Percentiles rank a stretch among this genome's conserved stretches.
Conservation (phyloP, 2,113 vertebrate species). For the Megaceryle torquata region DNA sequence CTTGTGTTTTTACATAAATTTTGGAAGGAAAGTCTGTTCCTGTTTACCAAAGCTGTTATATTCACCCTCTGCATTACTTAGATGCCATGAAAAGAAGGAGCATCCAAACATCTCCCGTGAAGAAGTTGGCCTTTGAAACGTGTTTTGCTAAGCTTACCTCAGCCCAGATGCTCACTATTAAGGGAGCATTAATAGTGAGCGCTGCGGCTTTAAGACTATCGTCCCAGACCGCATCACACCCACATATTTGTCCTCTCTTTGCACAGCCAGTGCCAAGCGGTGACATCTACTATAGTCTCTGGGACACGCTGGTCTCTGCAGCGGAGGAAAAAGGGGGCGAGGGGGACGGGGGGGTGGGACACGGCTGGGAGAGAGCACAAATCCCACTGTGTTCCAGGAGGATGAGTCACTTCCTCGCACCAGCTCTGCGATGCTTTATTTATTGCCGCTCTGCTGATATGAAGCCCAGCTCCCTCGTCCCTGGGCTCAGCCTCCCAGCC, state of each 20-base stretch:
- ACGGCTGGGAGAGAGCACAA: slow-evolving; percentile 13
- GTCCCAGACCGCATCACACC: slow-evolving; percentile 61
- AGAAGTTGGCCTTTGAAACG: background rate
- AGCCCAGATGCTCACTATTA: background rate
- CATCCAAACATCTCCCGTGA: background rate
- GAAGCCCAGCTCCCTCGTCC: slow-evolving; percentile 40
- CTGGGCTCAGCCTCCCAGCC: slow-evolving; percentile 43
- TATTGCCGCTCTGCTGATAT: slow-evolving; percentile 74
- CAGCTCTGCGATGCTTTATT: slow-evolving; percentile 75
- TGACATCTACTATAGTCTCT: slow-evolving; percentile 81
- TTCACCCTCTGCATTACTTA: background rate
- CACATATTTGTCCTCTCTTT: slow-evolving; percentile 75
- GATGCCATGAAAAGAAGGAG: fast-evolving
- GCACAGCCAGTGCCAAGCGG: slow-evolving; percentile 79
- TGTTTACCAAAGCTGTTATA: background rate
- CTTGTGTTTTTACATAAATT: background rate
- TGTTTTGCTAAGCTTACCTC: background rate
- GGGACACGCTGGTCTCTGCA: slow-evolving; percentile 73
- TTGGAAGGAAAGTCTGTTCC: background rate
- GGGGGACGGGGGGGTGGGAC: slow-evolving; percentile 22
- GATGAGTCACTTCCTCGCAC: slow-evolving; percentile 80
- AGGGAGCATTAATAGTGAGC: background rate
- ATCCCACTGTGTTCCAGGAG: slow-evolving; percentile 73
- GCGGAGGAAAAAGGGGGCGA: background rate
- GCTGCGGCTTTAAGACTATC: slow-evolving; percentile 71